phyloP scores from a whole-genome alignment of 2,888 invertebrate genomes.

The Latheticus oryzae region DNA sequence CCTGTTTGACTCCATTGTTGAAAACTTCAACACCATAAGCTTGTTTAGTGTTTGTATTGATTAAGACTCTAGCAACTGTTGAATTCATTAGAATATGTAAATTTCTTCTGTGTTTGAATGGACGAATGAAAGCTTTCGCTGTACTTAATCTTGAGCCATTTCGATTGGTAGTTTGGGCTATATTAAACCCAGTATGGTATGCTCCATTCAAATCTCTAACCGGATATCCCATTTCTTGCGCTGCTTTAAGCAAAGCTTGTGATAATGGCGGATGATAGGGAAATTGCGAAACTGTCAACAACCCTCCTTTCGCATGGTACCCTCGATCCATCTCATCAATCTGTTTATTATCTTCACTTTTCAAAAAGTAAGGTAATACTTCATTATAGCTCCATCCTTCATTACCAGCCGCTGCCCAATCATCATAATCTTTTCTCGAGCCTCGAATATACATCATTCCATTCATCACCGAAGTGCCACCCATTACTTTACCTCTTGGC shows the following conservation, averaged over 20 bases:
- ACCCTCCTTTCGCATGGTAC: slow-evolving; percentile 82
- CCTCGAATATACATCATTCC: slow-evolving; percentile 97
- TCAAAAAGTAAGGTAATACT: slow-evolving; percentile 89
- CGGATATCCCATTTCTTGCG: slow-evolving; percentile 80
- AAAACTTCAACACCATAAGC: slow-evolving; percentile 82
- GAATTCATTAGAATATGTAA: slow-evolving; percentile 87
- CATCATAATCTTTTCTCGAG: slow-evolving; percentile 86
- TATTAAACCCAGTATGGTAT: slow-evolving; percentile 84
- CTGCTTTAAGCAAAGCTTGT: slow-evolving; percentile 81
- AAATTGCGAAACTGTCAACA: slow-evolving; percentile 82
- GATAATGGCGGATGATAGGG: slow-evolving; percentile 89
- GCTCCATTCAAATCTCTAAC: slow-evolving; percentile 85
- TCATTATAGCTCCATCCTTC: slow-evolving; percentile 91
- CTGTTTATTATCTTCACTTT: slow-evolving; percentile 84
- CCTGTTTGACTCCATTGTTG: slow-evolving; percentile 70
- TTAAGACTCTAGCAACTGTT: slow-evolving; percentile 80
- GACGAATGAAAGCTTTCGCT: slow-evolving; percentile 84
- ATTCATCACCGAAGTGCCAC: slow-evolving; percentile 93
- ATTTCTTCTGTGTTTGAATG: slow-evolving; percentile 80
- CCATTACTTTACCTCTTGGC: slow-evolving; percentile 89
- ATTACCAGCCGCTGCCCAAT: slow-evolving; percentile 88
- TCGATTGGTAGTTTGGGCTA: slow-evolving; percentile 88
- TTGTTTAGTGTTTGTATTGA: slow-evolving; percentile 78
- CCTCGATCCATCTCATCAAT: slow-evolving; percentile 79
- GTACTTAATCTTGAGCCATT: slow-evolving; percentile 88